A percentile compares a stretch with the other conserved stretches of the same genome.
phyloP scores from a whole-genome alignment of 64 coral and sea anemone species.

The Montipora sp. region DNA sequence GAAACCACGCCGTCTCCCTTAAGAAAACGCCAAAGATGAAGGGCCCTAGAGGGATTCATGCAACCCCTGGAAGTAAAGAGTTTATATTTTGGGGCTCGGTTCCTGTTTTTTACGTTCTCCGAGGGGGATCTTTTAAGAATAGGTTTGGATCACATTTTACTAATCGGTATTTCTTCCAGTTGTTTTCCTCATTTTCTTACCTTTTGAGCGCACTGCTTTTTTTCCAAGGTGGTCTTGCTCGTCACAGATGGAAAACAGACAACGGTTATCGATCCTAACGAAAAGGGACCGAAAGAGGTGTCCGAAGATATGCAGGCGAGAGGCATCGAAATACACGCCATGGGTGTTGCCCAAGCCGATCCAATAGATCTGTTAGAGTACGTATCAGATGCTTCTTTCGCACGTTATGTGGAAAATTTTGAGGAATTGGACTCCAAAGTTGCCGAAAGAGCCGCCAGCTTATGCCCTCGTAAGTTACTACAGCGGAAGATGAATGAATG shows the following conservation, averaged over 20 bases:
- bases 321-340: neutral
- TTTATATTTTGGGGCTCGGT: too few relatives aligned
- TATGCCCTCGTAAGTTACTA: constrained; percentile 33
- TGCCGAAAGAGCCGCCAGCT: neutral
- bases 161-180: too few relatives aligned
- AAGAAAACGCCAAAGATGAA: too few relatives aligned
- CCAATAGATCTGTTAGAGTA: neutral
- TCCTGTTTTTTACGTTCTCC: too few relatives aligned
- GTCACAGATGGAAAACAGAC: constrained; percentile 37
- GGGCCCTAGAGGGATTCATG: too few relatives aligned
- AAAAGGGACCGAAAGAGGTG: neutral
- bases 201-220: neutral
- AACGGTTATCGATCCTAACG: neutral
- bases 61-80: too few relatives aligned
- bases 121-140: too few relatives aligned
- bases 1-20: too few relatives aligned
- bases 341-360: neutral
- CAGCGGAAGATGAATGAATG: too few relatives aligned
- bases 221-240: neutral
- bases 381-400: neutral
- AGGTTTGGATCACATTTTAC: too few relatives aligned
- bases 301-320: neutral
- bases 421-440: neutral
- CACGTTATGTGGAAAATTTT: neutral
- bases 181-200: too few relatives aligned